Conservation (phyloP, 2,113 vertebrate genomes). For the Nanorana parkeri region DNA sequence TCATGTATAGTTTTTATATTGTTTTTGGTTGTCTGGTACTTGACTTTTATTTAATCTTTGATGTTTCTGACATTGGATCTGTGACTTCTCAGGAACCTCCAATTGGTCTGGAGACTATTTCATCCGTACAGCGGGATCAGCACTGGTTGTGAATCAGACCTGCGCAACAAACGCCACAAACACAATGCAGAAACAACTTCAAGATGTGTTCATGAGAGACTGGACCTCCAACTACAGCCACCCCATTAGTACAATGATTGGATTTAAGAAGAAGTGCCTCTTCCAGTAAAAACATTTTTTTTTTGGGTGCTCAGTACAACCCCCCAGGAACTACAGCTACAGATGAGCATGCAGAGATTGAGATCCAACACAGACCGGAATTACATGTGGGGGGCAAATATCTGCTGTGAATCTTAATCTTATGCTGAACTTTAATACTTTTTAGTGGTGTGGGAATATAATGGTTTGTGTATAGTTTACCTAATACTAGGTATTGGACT, state of each 20-base stretch:
- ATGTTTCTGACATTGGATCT: not conserved
- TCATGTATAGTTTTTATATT: not conserved
- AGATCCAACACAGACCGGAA: too few species aligned
- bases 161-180: constrained; percentile 55
- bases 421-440: too few species aligned
- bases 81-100: constrained; percentile 73
- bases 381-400: too few species aligned
- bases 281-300: constrained; percentile 7
- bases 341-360: too few species aligned
- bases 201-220: constrained; percentile 77
- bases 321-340: not conserved
- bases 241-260: constrained; percentile 47
- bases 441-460: too few species aligned
- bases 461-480: too few species aligned
- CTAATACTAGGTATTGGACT: too few species aligned
- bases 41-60: not conserved
- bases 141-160: constrained; percentile 79
- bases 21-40: too few species aligned
- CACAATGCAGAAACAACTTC: constrained; percentile 68
- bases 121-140: constrained; percentile 74
- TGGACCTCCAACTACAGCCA: constrained; percentile 71
- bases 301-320: not conserved
- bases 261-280: constrained; percentile 25
- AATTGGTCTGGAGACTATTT: constrained; percentile 85
- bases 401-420: too few species aligned